Base-by-base conservation (phyloP, 2,888 invertebrate species). In the Andrena hattorfiana region DNA sequence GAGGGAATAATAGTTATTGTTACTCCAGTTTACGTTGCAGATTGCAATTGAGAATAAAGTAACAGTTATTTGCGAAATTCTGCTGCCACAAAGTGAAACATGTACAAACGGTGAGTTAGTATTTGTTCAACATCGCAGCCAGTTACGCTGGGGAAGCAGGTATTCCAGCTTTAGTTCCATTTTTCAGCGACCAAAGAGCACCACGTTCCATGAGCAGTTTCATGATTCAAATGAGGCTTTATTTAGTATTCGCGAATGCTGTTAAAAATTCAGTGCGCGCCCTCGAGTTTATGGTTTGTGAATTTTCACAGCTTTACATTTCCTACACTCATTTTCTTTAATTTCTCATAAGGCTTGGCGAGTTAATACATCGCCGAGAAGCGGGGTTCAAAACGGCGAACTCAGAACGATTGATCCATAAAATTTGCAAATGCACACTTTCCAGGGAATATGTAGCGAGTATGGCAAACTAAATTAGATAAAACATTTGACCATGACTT, bases 351-450 rank as follows among this genome's bases (percentile, higher is more conserved):
- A 13, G n/a, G 23, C 20, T 16, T 48, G 30, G n/a, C 28, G 30
- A 63, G 59, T 66, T 70, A 48, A 42, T 60, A 64, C 49, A 30
- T 23, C 30, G 32, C 16, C 28, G 20, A 32, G 35, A 42, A 67
- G 54, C 66, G 42, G 1, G 42, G 13, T 7, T 51, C 10, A 20
- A 10, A 48, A 54, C n/a, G 51, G 54, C 16, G 26, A 20, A 26
- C 7, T 1, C 7, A 6, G 26, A 28, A 20, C 20, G 54, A 74
- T 71, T 51, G 54, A n/a, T 26, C 56, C 63, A 30, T 59, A n/a
- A 69, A 80, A 79, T 73, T 69, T 68, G 28, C 51, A 32, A 68
- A 71, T 54, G 48, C 49, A 48, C 32, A 23, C 75, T 78, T 83
- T 79, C 51, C 49, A 73, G 32, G 10, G 35, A 23, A 62, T 10